Percentiles rank a stretch among this genome's conserved stretches.
phyloP scores from a whole-genome alignment of 2,797 vertebrate species.

The Onychomys torridus region DNA sequence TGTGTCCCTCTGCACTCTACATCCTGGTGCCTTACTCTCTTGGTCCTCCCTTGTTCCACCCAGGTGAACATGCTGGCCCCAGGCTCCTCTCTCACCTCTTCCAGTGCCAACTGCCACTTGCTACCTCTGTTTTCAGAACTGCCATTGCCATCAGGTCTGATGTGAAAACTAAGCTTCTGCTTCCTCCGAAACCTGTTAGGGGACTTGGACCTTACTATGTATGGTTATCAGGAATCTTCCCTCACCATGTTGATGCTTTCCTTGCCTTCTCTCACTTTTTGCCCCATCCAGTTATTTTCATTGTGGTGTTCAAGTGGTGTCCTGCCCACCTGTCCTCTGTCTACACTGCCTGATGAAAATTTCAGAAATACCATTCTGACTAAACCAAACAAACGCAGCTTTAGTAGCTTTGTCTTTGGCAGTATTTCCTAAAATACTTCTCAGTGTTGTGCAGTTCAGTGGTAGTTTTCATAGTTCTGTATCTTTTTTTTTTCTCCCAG shows the following conservation, averaged over 20 bases:
- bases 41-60: not conserved
- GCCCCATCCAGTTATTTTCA: not conserved
- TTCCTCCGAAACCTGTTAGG: not conserved
- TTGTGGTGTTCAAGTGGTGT: not conserved
- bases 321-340: not conserved
- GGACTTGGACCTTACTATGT: not conserved
- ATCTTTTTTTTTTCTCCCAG: too few relatives aligned
- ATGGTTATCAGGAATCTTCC: not conserved
- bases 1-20: not conserved
- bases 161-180: not conserved
- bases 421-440: conserved; percentile 50
- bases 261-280: not conserved
- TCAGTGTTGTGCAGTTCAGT: not conserved
- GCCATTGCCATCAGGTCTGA: not conserved
- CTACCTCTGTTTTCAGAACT: not conserved
- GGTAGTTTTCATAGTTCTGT: conserved; percentile 18
- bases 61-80: not conserved
- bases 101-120: not conserved
- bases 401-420: not conserved
- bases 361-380: not conserved
- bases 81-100: not conserved
- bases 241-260: not conserved
- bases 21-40: not conserved
- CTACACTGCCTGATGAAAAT: not conserved
- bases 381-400: not conserved